These are phyloP conservation scores for Tanaodytes sp. DNA, from an alignment of 2,888 invertebrate genomes.

Conservation along the genomic window DNA sequence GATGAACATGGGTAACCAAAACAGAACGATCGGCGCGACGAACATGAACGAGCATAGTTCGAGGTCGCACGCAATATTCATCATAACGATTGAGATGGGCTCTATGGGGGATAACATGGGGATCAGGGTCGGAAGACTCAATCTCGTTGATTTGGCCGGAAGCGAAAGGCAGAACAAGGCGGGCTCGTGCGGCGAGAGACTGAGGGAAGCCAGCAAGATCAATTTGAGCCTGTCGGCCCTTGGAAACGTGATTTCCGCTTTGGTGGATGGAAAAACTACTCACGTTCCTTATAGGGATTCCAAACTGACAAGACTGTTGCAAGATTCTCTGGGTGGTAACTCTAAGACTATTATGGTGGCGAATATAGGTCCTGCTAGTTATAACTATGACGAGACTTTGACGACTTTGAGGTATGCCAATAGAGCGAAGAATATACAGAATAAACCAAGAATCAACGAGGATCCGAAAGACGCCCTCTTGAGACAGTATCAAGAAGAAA, in stretches of 20 bases:
- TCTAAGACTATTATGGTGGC: conserved; percentile 99
- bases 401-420: conserved; percentile 97
- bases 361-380: conserved; percentile 97
- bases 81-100: conserved; percentile 96
- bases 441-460: conserved; percentile 98
- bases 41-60: conserved; percentile 99
- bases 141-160: conserved; percentile 97
- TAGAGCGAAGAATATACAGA: conserved; percentile 98
- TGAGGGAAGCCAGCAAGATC: conserved; percentile 97
- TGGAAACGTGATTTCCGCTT: conserved; percentile 97
- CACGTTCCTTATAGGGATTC: conserved; percentile 99
- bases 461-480: conserved; percentile 98
- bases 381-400: conserved; percentile 97
- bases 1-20: conserved; percentile 93
- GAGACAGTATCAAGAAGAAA: conserved; percentile 95
- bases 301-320: conserved; percentile 94
- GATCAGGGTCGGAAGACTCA: conserved; percentile 91
- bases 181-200: conserved; percentile 91
- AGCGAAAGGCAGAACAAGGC: conserved; percentile 98
- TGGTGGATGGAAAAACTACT: conserved; percentile 92
- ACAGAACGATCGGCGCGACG: conserved; percentile 95
- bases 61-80: conserved; percentile 97
- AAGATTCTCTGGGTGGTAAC: conserved; percentile 98
- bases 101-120: conserved; percentile 77
- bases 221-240: conserved; percentile 97